phyloP scores from a whole-genome alignment of 2,888 invertebrate species.

The Nomada flava region DNA sequence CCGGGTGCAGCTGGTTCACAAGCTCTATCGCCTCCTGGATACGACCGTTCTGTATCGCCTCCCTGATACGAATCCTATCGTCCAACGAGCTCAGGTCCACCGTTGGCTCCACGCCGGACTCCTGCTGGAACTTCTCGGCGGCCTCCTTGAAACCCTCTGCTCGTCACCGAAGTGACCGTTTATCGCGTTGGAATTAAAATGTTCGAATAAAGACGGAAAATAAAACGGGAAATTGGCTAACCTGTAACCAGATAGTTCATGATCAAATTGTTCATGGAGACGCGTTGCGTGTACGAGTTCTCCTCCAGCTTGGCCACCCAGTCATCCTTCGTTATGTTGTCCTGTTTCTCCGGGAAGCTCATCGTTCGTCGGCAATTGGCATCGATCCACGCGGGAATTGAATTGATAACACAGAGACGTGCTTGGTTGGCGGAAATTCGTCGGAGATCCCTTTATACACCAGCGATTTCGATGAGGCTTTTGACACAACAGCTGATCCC shows the following conservation, averaged over 20 bases:
- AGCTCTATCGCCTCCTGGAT: slow-evolving; percentile 97
- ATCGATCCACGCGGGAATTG: slow-evolving; percentile 22
- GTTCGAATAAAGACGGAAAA: background rate
- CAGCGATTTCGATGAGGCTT: background rate
- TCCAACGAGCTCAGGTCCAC: slow-evolving; percentile 94
- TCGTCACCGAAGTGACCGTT: background rate
- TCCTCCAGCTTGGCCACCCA: slow-evolving; percentile 90
- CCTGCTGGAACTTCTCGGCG: slow-evolving; percentile 97
- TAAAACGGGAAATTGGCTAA: slow-evolving; percentile 80
- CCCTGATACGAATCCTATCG: slow-evolving; percentile 95
- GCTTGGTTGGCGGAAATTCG: background rate
- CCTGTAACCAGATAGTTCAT: slow-evolving; percentile 99
- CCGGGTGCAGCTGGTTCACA: slow-evolving; percentile 97
- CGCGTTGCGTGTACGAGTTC: slow-evolving; percentile 92
- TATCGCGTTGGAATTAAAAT: background rate
- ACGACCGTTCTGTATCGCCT: slow-evolving; percentile 96
- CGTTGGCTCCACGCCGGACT: slow-evolving; percentile 93
- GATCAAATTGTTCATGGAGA: slow-evolving; percentile 98
- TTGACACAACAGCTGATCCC: slow-evolving; percentile 59
- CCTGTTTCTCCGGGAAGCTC: slow-evolving; percentile 86
- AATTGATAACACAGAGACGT: background rate
- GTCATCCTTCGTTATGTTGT: slow-evolving; percentile 88
- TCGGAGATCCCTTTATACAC: no score
- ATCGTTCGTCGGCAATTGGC: slow-evolving; percentile 74
- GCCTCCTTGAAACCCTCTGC: slow-evolving; percentile 98